Base-by-base conservation (phyloP, 2,113 vertebrate species). In the Brachypodius melanocephalos region DNA sequence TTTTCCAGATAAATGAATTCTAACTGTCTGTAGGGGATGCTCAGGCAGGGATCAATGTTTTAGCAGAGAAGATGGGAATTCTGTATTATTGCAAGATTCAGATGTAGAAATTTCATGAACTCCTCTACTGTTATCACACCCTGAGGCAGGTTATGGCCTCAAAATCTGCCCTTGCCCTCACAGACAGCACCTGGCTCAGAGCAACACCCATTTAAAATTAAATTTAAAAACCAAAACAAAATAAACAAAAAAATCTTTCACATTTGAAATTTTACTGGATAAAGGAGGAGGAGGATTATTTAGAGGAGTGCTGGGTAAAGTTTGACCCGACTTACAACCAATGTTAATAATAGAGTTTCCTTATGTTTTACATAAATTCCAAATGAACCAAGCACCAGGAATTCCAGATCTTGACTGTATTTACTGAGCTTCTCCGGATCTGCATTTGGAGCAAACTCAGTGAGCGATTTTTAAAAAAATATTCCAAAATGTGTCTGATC, bases 381-480 rank as follows among this genome's bases (percentile, higher is more conserved):
- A 63, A 67, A 52, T 6, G 25, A 95, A 43, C 10, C 17, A 43
- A 73, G 57, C 31, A 68, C 32, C 10, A 84, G 58, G 20, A 3
- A 1, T 48, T 54, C 40, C 34, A 61, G 34, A 72, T 48, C 46
- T 40, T 71, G 8, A 1, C 45, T 17, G 20, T 31, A 8, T 58
- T 49, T 89, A 28, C 17, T 24, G n/a, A 67, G n/a, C 13, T 55
- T 7, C 46, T 42, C 8, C 14, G 12, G 25, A 26, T 52, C 62
- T 82, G n/a, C 24, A 17, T 58, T 78, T 65, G 32, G 14, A 90
- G 54, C 49, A 16, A 95, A 72, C 6, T 29, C 46, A 19, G 29
- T 11, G 52, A 43, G 5, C 0, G 1, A 45, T 38, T 58, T 85
- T 69, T 12, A 11, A 24, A 46, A 57, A 52, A 25, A 12, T 0